Evolutionary conservation across 2,113 vertebrate genomes (phyloP), one percentile per base, ranked within the genome.

Genomic region (Neopipo cinnamomea): DNA sequence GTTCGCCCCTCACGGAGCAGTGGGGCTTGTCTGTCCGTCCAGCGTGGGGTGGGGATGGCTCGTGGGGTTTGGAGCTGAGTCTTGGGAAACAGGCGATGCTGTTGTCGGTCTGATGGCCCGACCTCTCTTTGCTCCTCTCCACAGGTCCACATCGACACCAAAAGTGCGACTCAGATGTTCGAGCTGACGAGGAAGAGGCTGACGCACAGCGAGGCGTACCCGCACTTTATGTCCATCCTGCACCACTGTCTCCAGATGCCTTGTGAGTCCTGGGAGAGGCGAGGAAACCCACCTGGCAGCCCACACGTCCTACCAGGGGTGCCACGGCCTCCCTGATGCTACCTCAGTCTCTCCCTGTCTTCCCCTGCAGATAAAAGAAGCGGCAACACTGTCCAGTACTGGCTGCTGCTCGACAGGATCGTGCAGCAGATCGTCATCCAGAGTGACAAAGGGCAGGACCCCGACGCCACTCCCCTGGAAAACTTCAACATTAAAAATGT

Each of bases 201-300:
- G 98, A 99, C 98, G 58, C 99, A 99, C 96, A 99, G 99, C 11
- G 99, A 99, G 91, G 99, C 99, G 1, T 99, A 99, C 94, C 99
- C 99, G 72, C 99, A 99, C 98, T 99, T 99, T 98, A 99, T 99
- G 98, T 99, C 99, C 92, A 98, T 99, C 93, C 98, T 99, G 95
- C 99, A 99, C 96, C 99, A 99, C 98, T 99, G 99, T 97, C 99
- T 99, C 97, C 99, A 99, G 76, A 99, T 99, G 99, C 99, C 99
- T 98, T 99, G 99, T 99, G 94, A 99, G 99, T 98, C 39, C 82
- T 1, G 2, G 66, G 33, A 42, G 11, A 28, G 19, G 28, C 11
- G 2, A 65, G 91, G 30, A 73, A 73, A 14, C 17, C 41, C 7
- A 3, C n/a, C 77, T 41, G 42, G 84, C 65, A 90, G 82, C 58